Evolutionary conservation across 2,888 invertebrate genomes (phyloP).

Genomic region (Spodoptera picta): DNA sequence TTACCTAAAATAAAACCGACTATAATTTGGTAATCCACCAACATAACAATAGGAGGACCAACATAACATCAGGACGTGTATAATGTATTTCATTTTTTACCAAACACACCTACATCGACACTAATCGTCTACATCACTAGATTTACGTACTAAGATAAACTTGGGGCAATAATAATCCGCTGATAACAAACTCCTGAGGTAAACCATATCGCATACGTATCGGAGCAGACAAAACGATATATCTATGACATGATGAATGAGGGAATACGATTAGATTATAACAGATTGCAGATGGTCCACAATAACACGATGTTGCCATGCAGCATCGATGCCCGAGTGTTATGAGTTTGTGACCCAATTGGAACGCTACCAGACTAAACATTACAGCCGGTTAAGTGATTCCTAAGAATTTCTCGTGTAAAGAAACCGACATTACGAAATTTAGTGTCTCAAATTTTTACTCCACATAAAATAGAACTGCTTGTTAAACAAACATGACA

Average conservation of each 20-base stretch:
- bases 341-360: slow-evolving; percentile 54
- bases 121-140: neutral
- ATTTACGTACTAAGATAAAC: neutral
- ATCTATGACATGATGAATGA: slow-evolving; percentile 5
- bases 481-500: slow-evolving; percentile 41
- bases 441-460: slow-evolving; percentile 31
- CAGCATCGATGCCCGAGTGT: slow-evolving; percentile 26
- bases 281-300: slow-evolving; percentile 12
- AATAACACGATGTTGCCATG: slow-evolving; percentile 12
- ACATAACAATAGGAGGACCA: too few species aligned
- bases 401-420: slow-evolving; percentile 49
- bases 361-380: slow-evolving; percentile 56
- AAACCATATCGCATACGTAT: slow-evolving; percentile 7
- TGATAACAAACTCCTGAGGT: slow-evolving; percentile 1
- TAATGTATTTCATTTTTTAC: too few species aligned
- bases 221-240: slow-evolving; percentile 15
- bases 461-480: slow-evolving; percentile 20
- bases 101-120: too few species aligned
- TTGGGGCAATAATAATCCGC: slow-evolving; percentile 2
- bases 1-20: too few species aligned
- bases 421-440: slow-evolving; percentile 44
- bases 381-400: slow-evolving; percentile 49
- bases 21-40: too few species aligned
- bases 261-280: slow-evolving; percentile 12
- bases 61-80: too few species aligned